A percentile compares a stretch with the other conserved stretches of the same genome.
These are phyloP conservation scores for Amiota communis DNA, from an alignment of 2,888 invertebrate species.

Conservation along the genomic window DNA sequence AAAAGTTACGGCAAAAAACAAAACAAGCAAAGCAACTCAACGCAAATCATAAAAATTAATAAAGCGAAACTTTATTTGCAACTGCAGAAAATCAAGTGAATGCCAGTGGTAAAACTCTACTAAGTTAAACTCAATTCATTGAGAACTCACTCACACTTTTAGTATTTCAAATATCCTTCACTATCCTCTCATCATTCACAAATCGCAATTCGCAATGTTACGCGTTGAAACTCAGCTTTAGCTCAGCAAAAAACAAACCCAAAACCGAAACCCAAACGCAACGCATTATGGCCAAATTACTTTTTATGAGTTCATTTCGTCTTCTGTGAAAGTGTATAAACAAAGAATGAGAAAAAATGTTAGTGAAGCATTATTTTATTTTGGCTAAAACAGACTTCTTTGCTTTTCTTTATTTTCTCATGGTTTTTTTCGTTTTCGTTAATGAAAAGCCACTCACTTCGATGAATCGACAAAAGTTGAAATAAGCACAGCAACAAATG, in stretches of 20 bases:
- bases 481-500: conserved; percentile 13
- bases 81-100: conserved; percentile 55
- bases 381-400: conserved; percentile 21
- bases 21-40: conserved; percentile 37
- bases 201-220: not conserved
- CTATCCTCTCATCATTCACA: too few relatives aligned
- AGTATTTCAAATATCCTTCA: too few relatives aligned
- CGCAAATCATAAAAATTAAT: conserved; percentile 59
- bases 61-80: conserved; percentile 66
- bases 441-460: conserved; percentile 66
- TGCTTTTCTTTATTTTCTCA: not conserved
- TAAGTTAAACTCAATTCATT: not conserved
- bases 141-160: not conserved
- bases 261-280: not conserved
- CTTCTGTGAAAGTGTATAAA: conserved; percentile 43
- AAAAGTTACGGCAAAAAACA: not conserved
- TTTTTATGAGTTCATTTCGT: conserved; percentile 65
- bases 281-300: conserved; percentile 63
- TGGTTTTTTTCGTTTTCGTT: conserved; percentile 47
- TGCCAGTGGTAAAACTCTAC: conserved; percentile 50
- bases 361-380: conserved; percentile 31
- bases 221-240: not conserved
- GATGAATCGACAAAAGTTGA: conserved; percentile 57
- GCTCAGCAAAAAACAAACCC: not conserved
- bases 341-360: conserved; percentile 38